Evolutionary conservation across 1,140 invertebrate genomes (phyloP).

Genomic region (Sesamia nonagrioides): DNA sequence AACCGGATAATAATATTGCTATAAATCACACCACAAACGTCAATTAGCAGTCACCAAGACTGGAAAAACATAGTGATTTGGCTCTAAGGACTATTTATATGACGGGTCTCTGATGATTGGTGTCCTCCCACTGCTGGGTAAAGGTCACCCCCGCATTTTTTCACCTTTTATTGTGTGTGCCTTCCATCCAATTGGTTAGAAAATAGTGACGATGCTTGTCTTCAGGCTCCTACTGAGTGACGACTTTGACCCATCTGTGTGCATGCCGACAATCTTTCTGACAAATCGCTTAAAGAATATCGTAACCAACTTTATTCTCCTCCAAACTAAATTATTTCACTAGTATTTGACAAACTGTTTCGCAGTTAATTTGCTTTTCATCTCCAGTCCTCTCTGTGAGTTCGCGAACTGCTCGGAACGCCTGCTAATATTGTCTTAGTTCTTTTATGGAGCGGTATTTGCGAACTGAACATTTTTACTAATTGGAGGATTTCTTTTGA

Average conservation of each 20-base stretch:
- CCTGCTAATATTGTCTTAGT: conserved; percentile 13
- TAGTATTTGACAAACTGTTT: conserved; percentile 22
- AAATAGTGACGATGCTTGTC: too few species aligned
- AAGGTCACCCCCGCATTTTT: too few species aligned
- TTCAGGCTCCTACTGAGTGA: too few species aligned
- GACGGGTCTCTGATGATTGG: too few species aligned
- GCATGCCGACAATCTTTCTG: too few species aligned
- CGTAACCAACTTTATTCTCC: not conserved
- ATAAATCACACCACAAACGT: too few species aligned
- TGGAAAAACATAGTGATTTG: not conserved
- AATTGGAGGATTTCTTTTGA: conserved; percentile 13
- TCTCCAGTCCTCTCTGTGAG: conserved; percentile 5
- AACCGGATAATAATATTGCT: too few species aligned
- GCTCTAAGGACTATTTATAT: not conserved
- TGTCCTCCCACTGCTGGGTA: too few species aligned
- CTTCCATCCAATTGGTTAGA: too few species aligned
- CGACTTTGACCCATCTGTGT: too few species aligned
- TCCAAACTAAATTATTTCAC: not conserved
- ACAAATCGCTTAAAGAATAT: too few species aligned
- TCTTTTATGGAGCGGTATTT: not conserved
- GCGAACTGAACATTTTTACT: conserved; percentile 7
- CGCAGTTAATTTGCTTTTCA: conserved; percentile 26
- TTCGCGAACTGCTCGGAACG: not conserved
- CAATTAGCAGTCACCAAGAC: not conserved
- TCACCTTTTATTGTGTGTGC: too few species aligned